Conservation (phyloP, 2,797 vertebrate species). For the Gallirallus australis region DNA sequence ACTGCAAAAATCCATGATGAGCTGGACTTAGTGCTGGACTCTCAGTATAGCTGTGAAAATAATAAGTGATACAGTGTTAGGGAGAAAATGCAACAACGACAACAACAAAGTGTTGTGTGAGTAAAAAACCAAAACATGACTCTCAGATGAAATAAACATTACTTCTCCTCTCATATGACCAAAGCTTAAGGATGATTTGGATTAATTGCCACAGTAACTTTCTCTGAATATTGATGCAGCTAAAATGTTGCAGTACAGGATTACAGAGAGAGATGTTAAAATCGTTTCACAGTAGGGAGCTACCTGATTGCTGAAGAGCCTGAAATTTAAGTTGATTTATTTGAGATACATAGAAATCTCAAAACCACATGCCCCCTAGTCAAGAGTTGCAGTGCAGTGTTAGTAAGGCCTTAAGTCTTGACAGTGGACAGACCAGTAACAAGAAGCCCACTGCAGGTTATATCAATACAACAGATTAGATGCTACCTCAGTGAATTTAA, state of each 20-base stretch:
- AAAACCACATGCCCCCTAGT: not conserved
- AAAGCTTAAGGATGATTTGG: not conserved
- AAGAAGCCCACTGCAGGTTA: fast-evolving
- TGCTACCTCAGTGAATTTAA: not conserved
- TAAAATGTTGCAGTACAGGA: not conserved
- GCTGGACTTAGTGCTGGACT: not conserved
- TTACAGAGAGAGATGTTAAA: not conserved
- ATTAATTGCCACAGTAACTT: not conserved
- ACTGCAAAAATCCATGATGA: not conserved
- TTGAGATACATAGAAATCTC: not conserved
- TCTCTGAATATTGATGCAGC: not conserved
- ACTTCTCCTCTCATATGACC: not conserved
- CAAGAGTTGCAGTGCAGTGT: not conserved
- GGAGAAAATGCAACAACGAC: not conserved
- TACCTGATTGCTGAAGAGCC: not conserved
- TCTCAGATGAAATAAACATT: not conserved
- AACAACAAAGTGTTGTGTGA: not conserved
- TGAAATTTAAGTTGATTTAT: not conserved
- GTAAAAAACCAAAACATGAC: not conserved
- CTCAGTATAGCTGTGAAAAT: not conserved
- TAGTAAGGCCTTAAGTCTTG: not conserved
- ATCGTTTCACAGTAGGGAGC: not conserved
- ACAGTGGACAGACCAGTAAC: not conserved
- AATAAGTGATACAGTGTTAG: not conserved
- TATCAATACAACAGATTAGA: not conserved